Evolutionary conservation across 2,888 invertebrate species (phyloP), one percentile per base, ranked within the genome.

Genomic region (Papilio demoleus): DNA sequence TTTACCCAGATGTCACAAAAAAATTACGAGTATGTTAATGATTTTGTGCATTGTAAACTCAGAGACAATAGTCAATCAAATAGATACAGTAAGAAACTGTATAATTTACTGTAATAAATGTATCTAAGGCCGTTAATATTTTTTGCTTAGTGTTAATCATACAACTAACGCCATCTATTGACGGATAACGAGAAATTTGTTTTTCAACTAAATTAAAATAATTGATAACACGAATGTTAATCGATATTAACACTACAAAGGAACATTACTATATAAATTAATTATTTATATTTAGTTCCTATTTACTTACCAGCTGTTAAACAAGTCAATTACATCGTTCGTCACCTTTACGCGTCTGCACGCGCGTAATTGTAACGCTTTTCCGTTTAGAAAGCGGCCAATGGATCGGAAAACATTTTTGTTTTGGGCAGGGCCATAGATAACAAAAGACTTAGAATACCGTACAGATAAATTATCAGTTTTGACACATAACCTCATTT

Each of bases 311-410:
- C 27, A n/a, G 53, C 8, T 27, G 14, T 11, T 27, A 27, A 53
- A 24, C 24, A 12, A 50, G 24, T 14, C 31, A 59, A 56, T 59
- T 12, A 36, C 40, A 53, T 56, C 59, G 67, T 71, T 70, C 74
- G 71, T 69, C 72, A 70, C 60, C 45, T 56, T 31, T 59, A 47
- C 60, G 76, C 76, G 76, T 75, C 67, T 73, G 75, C 38, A 50
- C 65, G 42, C 79, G 78, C 81, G 81, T 82, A 85, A 86, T 87
- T 86, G 81, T 80, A 81, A 82, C 84, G 83, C 84, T 84, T 88
- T 86, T 87, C 86, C 86, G 87, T 81, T 81, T 72, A 81, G 89
- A 89, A 89, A 89, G 89, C 84, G 77, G 75, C 77, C 81, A 80
- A 84, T 84, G 79, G 80, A 83, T 81, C 81, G 85, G 80, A 83